Conservation (phyloP, 2,888 invertebrate genomes). For the Lycophotia porphyrea region DNA sequence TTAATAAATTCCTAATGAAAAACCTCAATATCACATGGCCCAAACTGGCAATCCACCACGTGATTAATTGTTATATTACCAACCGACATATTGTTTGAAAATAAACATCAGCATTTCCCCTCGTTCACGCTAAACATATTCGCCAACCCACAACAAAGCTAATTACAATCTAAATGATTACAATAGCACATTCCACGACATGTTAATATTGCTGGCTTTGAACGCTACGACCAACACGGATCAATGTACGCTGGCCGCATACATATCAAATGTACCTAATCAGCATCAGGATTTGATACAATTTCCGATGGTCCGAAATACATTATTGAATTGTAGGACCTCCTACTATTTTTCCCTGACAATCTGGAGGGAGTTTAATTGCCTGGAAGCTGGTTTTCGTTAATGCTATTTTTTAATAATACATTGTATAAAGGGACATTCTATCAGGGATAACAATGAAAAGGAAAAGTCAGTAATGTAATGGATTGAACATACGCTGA, state of each 20-base stretch:
- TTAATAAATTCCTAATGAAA: background rate
- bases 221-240: conserved; percentile 24
- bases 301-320: conserved; percentile 36
- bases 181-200: conserved; percentile 43
- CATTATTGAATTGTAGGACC: conserved; percentile 25
- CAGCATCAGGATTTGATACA: conserved; percentile 38
- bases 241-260: conserved; percentile 29
- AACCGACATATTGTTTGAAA: background rate
- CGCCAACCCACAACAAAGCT: conserved; percentile 8
- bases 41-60: background rate
- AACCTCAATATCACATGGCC: background rate
- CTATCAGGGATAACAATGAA: background rate
- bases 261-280: conserved; percentile 53
- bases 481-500: too few species aligned
- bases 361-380: background rate
- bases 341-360: background rate
- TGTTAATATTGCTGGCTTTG: conserved; percentile 40
- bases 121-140: conserved; percentile 2
- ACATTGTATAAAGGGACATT: background rate
- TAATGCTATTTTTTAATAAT: background rate
- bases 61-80: background rate
- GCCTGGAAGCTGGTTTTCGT: background rate
- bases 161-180: conserved; percentile 47
- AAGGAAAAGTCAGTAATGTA: background rate
- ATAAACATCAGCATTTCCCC: background rate